Evolutionary conservation across 1,140 invertebrate genomes (phyloP).

Genomic region (Coelopa frigida): DNA sequence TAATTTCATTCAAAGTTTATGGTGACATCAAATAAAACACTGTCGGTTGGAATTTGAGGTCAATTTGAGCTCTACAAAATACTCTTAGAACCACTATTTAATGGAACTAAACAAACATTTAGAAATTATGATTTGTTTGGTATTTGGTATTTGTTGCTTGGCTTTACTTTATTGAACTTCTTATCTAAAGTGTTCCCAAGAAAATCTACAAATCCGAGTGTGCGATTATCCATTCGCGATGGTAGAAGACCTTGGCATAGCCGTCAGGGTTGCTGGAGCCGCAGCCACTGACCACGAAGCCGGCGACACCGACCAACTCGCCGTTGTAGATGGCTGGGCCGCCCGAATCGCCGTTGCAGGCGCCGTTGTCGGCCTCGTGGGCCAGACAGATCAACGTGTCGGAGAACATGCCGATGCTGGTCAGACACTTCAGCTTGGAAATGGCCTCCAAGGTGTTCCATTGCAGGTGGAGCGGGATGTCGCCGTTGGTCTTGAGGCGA

Average conservation of each 20-base stretch:
- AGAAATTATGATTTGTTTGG: too few species aligned
- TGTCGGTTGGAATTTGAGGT: too few species aligned
- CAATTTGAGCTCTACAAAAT: too few species aligned
- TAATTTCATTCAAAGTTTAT: too few species aligned
- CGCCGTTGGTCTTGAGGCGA: conserved; percentile 25
- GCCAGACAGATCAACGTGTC: conserved; percentile 23
- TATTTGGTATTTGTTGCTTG: too few species aligned
- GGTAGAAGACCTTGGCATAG: conserved; percentile 47
- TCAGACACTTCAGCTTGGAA: conserved; percentile 14
- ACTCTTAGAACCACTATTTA: too few species aligned
- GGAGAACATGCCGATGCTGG: conserved; percentile 7
- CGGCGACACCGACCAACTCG: conserved; percentile 31
- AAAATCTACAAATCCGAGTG: conserved; percentile 21
- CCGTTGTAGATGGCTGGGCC: conserved; percentile 31
- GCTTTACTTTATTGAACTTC: too few species aligned
- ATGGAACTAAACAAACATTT: too few species aligned
- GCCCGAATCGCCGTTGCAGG: conserved; percentile 33
- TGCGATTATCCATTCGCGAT: conserved; percentile 45
- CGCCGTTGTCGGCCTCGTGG: conserved; percentile 25
- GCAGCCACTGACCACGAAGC: conserved; percentile 27
- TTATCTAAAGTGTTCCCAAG: too few species aligned
- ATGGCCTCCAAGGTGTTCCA: conserved; percentile 27
- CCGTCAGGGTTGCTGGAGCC: conserved; percentile 47
- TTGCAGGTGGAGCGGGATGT: conserved; percentile 24
- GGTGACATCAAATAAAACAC: too few species aligned